Base-by-base conservation (phyloP, 1,140 invertebrate species). In the Pissodes strobi region DNA sequence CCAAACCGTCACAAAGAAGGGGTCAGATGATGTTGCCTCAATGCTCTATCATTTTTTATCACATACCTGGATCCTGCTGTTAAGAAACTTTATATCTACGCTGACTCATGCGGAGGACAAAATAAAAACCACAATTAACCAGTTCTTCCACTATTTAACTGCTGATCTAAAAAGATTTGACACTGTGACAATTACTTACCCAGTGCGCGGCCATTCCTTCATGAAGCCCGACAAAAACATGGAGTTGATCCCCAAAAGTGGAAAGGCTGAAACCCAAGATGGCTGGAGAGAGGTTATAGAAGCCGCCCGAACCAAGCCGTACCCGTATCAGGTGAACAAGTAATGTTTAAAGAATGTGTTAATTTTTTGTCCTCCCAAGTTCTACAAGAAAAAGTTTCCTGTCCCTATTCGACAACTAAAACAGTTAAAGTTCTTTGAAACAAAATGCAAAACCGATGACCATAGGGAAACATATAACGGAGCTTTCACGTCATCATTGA, bases 391-490 rank as follows among this genome's bases (percentile, higher is more conserved):
- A 19, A 45, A 6, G 18, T 13, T 45, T 45, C 13, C 41, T 8
- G 6, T 34, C n/a, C 30, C 41, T 45, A 45, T 45, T 45, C n/a
- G 41, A 13, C 41, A 45, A 45, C 41, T 45, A 45, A 45, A 45
- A 15, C 41, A 45, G 41, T 45, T 19, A 45, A 45, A 45, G n/a
- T 5, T 13, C n/a, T n/a, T n/a, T n/a, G n/a, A n/a, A n/a, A n/a
- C n/a, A n/a, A n/a, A n/a, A n/a, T n/a, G n/a, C n/a, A 19, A 19
- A 45, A 45, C 15, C n/a, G 41, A 9, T 9, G 41, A 45, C 6
- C 41, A 45, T 15, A 45, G n/a, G n/a, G n/a, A n/a, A n/a, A n/a
- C n/a, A n/a, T n/a, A n/a, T n/a, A n/a, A n/a, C n/a, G n/a, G n/a
- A 13, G 41, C 41, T 45, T 45, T 45, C 41, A 19, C 41, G 5